phyloP scores from a whole-genome alignment of 1,140 invertebrate genomes.

The Amyelois transitella region DNA sequence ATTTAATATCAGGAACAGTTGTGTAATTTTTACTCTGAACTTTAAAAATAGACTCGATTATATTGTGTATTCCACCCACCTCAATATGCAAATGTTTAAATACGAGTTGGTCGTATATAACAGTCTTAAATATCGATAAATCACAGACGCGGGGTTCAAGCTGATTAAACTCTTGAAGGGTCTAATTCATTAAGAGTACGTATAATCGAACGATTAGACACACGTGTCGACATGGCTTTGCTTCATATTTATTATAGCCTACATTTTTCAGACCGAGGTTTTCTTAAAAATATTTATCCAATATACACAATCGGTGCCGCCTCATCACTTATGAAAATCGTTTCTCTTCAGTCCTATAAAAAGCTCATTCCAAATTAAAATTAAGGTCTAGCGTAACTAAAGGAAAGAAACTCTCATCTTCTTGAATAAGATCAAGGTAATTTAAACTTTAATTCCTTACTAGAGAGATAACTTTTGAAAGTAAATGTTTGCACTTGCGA shows the following conservation, averaged over 20 bases:
- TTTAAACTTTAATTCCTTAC: not conserved
- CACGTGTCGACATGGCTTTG: slow-evolving; percentile 56
- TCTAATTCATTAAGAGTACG: slow-evolving; percentile 47
- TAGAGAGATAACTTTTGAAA: slow-evolving; percentile 31
- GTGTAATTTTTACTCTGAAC: not conserved
- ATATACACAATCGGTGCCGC: slow-evolving; percentile 66
- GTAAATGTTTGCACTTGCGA: slow-evolving; percentile 31
- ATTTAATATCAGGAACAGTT: too few species aligned
- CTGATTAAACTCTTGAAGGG: slow-evolving; percentile 40
- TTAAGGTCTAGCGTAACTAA: slow-evolving; percentile 71
- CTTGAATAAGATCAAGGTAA: slow-evolving; percentile 1
- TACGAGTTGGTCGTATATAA: slow-evolving; percentile 9
- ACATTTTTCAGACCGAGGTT: slow-evolving; percentile 59
- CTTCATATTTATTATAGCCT: slow-evolving; percentile 54
- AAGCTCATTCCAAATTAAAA: slow-evolving; percentile 73
- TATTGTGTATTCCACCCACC: not conserved
- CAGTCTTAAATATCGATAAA: slow-evolving; percentile 20
- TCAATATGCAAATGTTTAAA: slow-evolving; percentile 10
- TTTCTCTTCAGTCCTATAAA: slow-evolving; percentile 68
- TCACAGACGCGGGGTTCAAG: slow-evolving; percentile 24
- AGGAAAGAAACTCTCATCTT: slow-evolving; percentile 57
- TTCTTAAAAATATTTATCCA: slow-evolving; percentile 71
- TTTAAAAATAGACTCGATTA: not conserved
- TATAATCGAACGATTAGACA: slow-evolving; percentile 63
- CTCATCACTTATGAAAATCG: slow-evolving; percentile 72